Evolutionary conservation across 2,797 vertebrate species (phyloP).

Genomic region (Chelon labrosus): DNA sequence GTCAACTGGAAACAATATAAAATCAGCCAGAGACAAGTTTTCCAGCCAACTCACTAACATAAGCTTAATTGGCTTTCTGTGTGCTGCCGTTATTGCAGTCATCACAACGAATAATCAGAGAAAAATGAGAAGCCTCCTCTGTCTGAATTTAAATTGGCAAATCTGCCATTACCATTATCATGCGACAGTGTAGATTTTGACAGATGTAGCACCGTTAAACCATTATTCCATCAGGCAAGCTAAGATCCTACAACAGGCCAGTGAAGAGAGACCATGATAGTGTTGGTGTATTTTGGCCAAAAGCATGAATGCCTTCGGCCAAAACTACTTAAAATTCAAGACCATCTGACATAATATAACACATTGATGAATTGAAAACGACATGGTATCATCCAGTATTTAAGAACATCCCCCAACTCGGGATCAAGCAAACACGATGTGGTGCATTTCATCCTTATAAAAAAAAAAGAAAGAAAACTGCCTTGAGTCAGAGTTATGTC

Average conservation of each 20-base stretch:
- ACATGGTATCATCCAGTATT: constrained; percentile 6
- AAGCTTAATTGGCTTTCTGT: neutral
- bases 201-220: neutral
- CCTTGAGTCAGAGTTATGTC: constrained; percentile 53
- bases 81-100: neutral
- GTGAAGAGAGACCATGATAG: neutral
- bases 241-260: neutral
- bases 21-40: neutral
- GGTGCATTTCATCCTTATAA: constrained; percentile 47
- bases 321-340: neutral
- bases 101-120: neutral
- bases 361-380: constrained; percentile 15
- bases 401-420: constrained; percentile 12
- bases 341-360: constrained; percentile 18
- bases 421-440: constrained; percentile 31
- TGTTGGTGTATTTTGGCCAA: constrained; percentile 3
- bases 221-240: too few species aligned
- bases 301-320: neutral
- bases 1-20: too few species aligned
- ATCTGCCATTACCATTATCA: neutral
- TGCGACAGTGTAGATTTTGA: neutral
- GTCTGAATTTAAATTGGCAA: neutral
- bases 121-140: neutral
- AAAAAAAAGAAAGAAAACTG: constrained; percentile 39
- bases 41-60: neutral